Conservation (phyloP, 2,113 vertebrate genomes). For the Brachirus orientalis region DNA sequence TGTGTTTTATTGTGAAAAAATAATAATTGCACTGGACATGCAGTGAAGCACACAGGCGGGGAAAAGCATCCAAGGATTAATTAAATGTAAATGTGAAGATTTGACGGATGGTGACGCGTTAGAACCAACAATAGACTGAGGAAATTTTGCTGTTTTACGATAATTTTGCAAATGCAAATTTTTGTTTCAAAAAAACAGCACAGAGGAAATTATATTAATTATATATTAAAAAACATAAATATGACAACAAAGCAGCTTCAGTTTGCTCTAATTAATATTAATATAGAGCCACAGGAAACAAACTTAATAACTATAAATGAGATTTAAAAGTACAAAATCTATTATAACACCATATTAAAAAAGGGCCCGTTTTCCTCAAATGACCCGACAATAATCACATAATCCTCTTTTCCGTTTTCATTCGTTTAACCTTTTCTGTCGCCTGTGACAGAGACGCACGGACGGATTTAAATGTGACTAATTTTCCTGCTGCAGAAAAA, state of each 20-base stretch:
- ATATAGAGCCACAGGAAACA: not conserved
- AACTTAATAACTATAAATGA: not conserved
- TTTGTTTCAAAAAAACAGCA: too few species aligned
- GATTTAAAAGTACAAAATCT: not conserved
- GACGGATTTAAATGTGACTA: constrained; percentile 3
- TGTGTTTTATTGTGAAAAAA: not conserved
- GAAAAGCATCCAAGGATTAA: not conserved
- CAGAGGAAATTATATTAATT: too few species aligned
- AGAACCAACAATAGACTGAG: not conserved
- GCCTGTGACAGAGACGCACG: not conserved
- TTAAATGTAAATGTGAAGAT: not conserved
- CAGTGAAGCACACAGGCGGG: not conserved
- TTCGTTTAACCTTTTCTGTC: constrained; percentile 38
- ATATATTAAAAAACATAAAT: too few species aligned
- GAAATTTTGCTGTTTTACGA: too few species aligned
- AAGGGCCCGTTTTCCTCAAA: not conserved
- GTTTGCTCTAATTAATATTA: too few species aligned
- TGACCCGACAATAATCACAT: too few species aligned
- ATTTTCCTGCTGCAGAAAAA: constrained; percentile 5
- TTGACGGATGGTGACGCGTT: too few species aligned
- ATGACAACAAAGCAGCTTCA: too few species aligned
- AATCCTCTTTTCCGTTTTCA: constrained; percentile 55
- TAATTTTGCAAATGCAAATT: too few species aligned
- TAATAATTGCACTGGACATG: not conserved
- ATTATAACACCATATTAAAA: constrained; percentile 27